Evolutionary conservation across 2,888 invertebrate species (phyloP).

Genomic region (Drosophila aldrichi): DNA sequence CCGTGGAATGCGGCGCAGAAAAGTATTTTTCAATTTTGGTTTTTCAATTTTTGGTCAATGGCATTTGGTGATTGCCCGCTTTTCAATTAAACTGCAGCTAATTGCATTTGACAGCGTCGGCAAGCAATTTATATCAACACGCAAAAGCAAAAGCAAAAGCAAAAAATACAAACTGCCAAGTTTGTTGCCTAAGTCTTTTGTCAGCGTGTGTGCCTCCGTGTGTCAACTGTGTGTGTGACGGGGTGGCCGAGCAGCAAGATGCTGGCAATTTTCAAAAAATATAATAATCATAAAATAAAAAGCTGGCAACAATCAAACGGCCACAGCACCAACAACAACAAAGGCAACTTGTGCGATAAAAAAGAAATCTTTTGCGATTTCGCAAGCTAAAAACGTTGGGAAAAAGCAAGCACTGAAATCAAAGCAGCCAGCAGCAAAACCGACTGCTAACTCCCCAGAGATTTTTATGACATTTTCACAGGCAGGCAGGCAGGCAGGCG

Average conservation of each 20-base stretch:
- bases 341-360: slow-evolving; percentile 62
- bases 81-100: slow-evolving; percentile 76
- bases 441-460: slow-evolving; percentile 76
- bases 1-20: slow-evolving; percentile 47
- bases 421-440: slow-evolving; percentile 65
- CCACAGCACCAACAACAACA: slow-evolving; percentile 10
- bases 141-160: slow-evolving; percentile 19
- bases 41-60: slow-evolving; percentile 68
- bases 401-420: slow-evolving; percentile 70
- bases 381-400: slow-evolving; percentile 72
- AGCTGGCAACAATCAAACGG: slow-evolving; percentile 62
- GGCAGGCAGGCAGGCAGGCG: slow-evolving; percentile 61
- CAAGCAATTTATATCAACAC: slow-evolving; percentile 42
- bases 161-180: slow-evolving; percentile 34
- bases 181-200: slow-evolving; percentile 77
- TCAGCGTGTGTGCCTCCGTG: slow-evolving; percentile 40
- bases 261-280: slow-evolving; percentile 67
- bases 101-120: slow-evolving; percentile 73
- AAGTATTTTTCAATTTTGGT: slow-evolving; percentile 49
- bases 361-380: slow-evolving; percentile 74
- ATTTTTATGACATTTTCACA: slow-evolving; percentile 80
- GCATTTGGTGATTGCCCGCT: slow-evolving; percentile 44
- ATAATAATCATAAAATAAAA: slow-evolving; percentile 78
- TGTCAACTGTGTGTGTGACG: slow-evolving; percentile 35
- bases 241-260: slow-evolving; percentile 49